Percentiles rank a stretch among this genome's conserved stretches.
phyloP scores from a whole-genome alignment of 2,113 vertebrate species.

The Oostethus manadensis region DNA sequence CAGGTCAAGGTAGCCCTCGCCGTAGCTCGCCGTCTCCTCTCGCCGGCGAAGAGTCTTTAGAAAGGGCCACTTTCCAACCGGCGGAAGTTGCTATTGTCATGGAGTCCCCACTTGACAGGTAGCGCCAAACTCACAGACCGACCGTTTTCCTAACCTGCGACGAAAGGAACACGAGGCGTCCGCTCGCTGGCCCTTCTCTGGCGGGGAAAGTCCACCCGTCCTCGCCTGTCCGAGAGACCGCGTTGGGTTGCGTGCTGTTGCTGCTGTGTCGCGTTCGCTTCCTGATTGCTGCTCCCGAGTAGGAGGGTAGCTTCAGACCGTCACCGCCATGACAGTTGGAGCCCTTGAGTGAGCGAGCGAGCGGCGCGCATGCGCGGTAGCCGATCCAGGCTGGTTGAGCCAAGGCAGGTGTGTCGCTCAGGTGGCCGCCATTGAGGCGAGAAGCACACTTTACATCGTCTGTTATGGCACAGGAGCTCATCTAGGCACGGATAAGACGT shows the following conservation, averaged over 20 bases:
- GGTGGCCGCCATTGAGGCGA: slow-evolving; percentile 24
- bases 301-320: slow-evolving; percentile 54
- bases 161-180: neutral
- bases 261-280: slow-evolving; percentile 62
- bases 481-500: too few relatives aligned
- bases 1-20: neutral
- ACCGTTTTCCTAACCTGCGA: neutral
- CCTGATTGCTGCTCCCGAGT: slow-evolving; percentile 67
- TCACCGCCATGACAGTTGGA: slow-evolving; percentile 89
- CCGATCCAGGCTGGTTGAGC: neutral
- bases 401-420: slow-evolving; percentile 63
- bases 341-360: slow-evolving; percentile 38
- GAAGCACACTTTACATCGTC: too few relatives aligned
- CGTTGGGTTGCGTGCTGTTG: too few relatives aligned
- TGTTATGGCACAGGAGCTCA: too few relatives aligned
- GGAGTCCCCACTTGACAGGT: slow-evolving; percentile 63
- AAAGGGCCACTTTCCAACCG: slow-evolving; percentile 36
- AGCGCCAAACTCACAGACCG: slow-evolving; percentile 49
- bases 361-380: slow-evolving; percentile 71
- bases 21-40: slow-evolving; percentile 1
- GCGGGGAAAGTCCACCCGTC: neutral
- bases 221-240: neutral
- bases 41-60: slow-evolving; percentile 18
- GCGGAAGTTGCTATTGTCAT: slow-evolving; percentile 62
- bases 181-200: slow-evolving; percentile 4